Evolutionary conservation across 2,797 vertebrate genomes (phyloP), one percentile per base, ranked within the genome.

Genomic region (Philypnodon macrostomus): DNA sequence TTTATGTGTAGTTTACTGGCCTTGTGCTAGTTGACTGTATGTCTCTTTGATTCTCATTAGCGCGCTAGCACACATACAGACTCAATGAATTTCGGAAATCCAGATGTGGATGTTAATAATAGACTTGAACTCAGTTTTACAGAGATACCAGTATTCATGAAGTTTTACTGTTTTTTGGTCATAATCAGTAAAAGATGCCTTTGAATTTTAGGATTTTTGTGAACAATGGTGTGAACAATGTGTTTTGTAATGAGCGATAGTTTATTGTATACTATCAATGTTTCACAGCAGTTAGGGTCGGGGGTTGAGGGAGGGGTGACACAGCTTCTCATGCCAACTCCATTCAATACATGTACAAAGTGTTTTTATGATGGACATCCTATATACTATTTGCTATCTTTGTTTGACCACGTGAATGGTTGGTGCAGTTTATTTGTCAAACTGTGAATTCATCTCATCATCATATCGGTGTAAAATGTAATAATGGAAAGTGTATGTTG

Each of bases 221-320:
- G 85, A 88, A 89, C 73, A 79, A 87, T 90, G 78, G 74, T 87
- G 89, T 91, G 90, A 85, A 89, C 70, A 88, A 86, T 81, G 89
- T 91, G 88, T 91, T 92, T 92, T 89, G 88, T 91, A 90, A 81
- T 83, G 85, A 87, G 75, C 56, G 88, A 88, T 90, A 90, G 89
- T 89, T 88, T 89, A 85, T 91, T 90, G 89, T 92, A n/a, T n/a
- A n/a, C n/a, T n/a, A n/a, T n/a, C n/a, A n/a, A n/a, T n/a, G n/a
- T n/a, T n/a, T n/a, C n/a, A n/a, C n/a, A 27, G 68, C 65, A 71
- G 30, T 14, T 12, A 23, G 14, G 51, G 74, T 62, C 55, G 42
- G 9, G 61, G 66, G 63, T 15, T 39, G 62, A 61, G 61, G 26
- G 62, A 52, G 75, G 80, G 77, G 69, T 33, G 51, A 13, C 58